phyloP scores from a whole-genome alignment of 2,113 vertebrate species.

The Corydoras sp. region DNA sequence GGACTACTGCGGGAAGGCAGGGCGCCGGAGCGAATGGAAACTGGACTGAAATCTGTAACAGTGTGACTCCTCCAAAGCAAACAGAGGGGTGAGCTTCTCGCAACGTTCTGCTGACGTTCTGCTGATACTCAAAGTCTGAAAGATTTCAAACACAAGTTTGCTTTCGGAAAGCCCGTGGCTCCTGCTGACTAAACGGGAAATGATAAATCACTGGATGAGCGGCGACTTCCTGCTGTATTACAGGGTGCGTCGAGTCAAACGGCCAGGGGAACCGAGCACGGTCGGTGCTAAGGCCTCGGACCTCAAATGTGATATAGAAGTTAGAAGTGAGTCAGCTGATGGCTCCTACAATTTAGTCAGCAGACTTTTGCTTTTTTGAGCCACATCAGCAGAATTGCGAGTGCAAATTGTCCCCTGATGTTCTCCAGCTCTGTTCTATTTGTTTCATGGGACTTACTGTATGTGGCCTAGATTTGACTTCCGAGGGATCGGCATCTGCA shows the following conservation, averaged over 20 bases:
- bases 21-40: neutral
- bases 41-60: conserved; percentile 5
- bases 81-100: neutral
- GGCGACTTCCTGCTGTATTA: conserved; percentile 15
- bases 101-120: neutral
- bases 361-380: neutral
- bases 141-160: neutral
- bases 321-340: neutral
- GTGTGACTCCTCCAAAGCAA: conserved; percentile 10
- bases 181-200: conserved; percentile 20
- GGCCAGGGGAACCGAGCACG: conserved; percentile 3
- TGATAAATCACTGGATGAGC: neutral
- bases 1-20: neutral
- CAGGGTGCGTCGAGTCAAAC: conserved; percentile 38
- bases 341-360: neutral
- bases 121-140: neutral
- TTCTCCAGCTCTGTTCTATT: too few species aligned
- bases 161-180: conserved; percentile 9
- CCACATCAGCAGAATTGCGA: neutral
- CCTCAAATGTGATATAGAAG: neutral
- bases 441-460: too few species aligned
- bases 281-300: neutral
- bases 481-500: too few species aligned
- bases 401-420: too few species aligned
- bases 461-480: too few species aligned